A percentile compares a stretch with the other conserved stretches of the same genome.
These are phyloP conservation scores for Dynastes tityus DNA, from an alignment of 2,888 invertebrate genomes.

Conservation along the genomic window DNA sequence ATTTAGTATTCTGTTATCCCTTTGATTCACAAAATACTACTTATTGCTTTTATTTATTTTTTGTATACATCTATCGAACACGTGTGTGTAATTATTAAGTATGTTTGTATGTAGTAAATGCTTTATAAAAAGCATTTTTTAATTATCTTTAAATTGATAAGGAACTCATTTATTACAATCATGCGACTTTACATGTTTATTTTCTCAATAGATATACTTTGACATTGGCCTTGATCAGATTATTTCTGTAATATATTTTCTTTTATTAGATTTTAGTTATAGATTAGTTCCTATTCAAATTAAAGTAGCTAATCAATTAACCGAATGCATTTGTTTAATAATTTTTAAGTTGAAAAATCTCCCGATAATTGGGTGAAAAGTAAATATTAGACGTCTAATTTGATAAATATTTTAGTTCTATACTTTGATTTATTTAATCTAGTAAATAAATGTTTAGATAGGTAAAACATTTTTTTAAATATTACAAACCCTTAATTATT, in stretches of 20 bases:
- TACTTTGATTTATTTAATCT: no score
- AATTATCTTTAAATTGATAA: slow-evolving; percentile 1
- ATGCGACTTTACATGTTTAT: slow-evolving; percentile 3
- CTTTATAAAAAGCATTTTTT: background rate
- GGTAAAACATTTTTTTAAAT: no score
- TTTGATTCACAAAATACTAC: background rate
- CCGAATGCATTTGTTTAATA: no score
- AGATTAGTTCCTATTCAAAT: no score
- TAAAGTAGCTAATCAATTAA: no score
- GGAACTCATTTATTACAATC: background rate
- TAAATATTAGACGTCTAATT: no score
- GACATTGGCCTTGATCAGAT: slow-evolving; percentile 35
- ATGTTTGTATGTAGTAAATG: background rate
- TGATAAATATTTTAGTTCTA: no score
- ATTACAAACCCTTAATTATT: no score
- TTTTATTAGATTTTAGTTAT: no score
- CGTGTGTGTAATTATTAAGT: background rate
- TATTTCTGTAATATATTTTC: background rate
- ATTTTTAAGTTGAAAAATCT: no score
- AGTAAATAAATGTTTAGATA: no score
- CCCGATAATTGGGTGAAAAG: no score
- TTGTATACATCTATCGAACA: background rate
- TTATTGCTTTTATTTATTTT: background rate
- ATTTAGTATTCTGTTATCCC: background rate
- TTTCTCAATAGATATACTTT: background rate